phyloP scores from a whole-genome alignment of 2,797 vertebrate genomes.

The Capromys pilorides region DNA sequence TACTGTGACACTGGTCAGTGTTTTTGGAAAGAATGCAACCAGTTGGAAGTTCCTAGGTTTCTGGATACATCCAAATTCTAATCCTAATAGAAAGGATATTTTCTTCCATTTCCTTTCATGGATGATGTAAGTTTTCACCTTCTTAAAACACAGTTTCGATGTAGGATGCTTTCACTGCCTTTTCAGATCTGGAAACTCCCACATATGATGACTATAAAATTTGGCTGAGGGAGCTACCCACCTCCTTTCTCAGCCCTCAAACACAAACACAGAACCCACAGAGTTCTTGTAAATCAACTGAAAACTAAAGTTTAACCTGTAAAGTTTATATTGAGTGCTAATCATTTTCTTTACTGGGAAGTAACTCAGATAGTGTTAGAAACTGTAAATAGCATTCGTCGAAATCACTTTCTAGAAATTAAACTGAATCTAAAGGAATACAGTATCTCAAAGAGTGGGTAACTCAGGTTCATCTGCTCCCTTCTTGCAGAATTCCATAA shows the following conservation, averaged over 20 bases:
- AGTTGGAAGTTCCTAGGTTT: slow-evolving; percentile 42
- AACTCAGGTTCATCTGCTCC: neutral
- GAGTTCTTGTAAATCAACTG: slow-evolving; percentile 6
- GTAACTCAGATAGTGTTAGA: neutral
- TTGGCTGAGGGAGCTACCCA: slow-evolving; percentile 47
- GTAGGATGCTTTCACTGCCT: slow-evolving; percentile 58
- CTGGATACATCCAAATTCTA: slow-evolving; percentile 46
- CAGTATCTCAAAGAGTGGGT: neutral
- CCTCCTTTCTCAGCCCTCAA: neutral
- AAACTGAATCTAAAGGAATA: neutral
- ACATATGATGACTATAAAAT: slow-evolving; percentile 65
- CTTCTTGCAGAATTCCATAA: slow-evolving; percentile 11
- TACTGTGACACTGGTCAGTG: neutral
- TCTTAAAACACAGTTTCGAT: slow-evolving; percentile 64
- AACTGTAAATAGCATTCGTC: slow-evolving; percentile 3
- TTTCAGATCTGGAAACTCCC: slow-evolving; percentile 69
- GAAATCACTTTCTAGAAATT: slow-evolving; percentile 39
- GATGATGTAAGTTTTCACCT: slow-evolving; percentile 58
- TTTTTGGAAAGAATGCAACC: slow-evolving; percentile 19
- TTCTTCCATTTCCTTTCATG: slow-evolving; percentile 51
- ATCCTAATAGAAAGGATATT: slow-evolving; percentile 14
- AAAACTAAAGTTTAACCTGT: slow-evolving; percentile 7
- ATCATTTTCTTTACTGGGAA: slow-evolving; percentile 28
- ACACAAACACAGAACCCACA: slow-evolving; percentile 21
- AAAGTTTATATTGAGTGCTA: slow-evolving; percentile 44